Base-by-base conservation (phyloP, 2,113 vertebrate species). In the Neopipo cinnamomea region DNA sequence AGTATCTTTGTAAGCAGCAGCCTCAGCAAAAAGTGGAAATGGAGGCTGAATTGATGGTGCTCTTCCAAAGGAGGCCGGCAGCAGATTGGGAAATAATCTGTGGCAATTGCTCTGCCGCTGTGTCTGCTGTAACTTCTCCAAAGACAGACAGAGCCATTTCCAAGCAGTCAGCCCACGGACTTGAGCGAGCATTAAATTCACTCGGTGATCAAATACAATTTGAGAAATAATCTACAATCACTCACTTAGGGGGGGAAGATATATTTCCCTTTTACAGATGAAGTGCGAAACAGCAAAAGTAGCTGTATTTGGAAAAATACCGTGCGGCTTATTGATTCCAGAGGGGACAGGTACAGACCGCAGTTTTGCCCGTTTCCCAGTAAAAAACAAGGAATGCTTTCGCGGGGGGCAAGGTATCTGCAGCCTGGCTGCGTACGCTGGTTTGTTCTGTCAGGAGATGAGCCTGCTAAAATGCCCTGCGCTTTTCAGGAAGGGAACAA, bases 21-120 rank as follows among this genome's bases (percentile, higher is more conserved):
- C 85, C 93, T 97, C 83, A 80, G 93, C 96, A 93, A 86, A 92
- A 96, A 93, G 85, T 81, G 95, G 95, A 71, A 80, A 94, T 70
- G 95, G 95, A 95, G 88, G 83, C 68, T 93, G 95, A 88, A 88
- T 37, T 74, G 25, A 92, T 68, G 59, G 85, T 88, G 90, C 56
- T 83, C 21, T 89, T 96, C 63, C 90, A 46, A 96, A 88, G 4
- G 65, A 89, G 83, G 88, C 90, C 28, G 11, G 89, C 66, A 16
- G 91, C 81, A 52, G 75, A 72, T 86, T 92, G 95, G 95, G 96
- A 96, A 92, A 91, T 74, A 82, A 88, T 71, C 75, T 83, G 88
- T 53, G 83, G 92, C 95, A 61, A 93, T 77, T 17, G 88, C 91
- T 76, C 80, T n/a, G 91, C 61, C 6, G 31, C 81, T 17, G 89